Base-by-base conservation (phyloP, 2,888 invertebrate genomes). In the Cataglyphis livida region DNA sequence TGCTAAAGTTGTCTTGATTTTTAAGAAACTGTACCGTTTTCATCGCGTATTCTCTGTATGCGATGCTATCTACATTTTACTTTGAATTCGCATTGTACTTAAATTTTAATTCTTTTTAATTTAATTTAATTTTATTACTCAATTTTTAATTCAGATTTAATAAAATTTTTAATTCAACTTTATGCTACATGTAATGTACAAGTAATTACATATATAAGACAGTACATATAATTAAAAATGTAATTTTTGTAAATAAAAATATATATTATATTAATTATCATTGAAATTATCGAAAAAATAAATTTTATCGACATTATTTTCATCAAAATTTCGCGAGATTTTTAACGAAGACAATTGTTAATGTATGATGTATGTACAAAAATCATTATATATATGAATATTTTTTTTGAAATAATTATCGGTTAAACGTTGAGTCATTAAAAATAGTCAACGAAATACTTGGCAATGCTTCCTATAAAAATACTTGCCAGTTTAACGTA, bases 1-100 rank as follows among this genome's bases (percentile, higher is more conserved):
- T 75, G 70, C 66, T 28, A 25, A 68, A 57, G 18, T 65, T 65
- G 54, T 54, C 51, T 54, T 75, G 48, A 51, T 75, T 75, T 62
- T 51, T 35, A 44, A 12, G 12, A 32, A 6, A 64, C 6, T 32
- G 35, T 61, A 18, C n/a, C 35, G 6, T n/a, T 75, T 54, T 25
- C 12, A 1, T 21, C 32, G 15, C 15, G 18, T n/a, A 4, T 38
- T 12, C 25, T 61, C 15, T 18, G 15, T 12, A 0, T 44, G 21
- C 21, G 32, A 44, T 35, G 1, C 12, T 12, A 7, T 32, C 28
- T 35, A 51, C 21, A 74, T 48, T 74, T 35, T 25, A 9, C 4
- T 44, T 51, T 2, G 15, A 48, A 38, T 15, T 25, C 2, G 7
- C n/a, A 51, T 51, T 51, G 51, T 51, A 51, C 15, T 12, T n/a